Evolutionary conservation across 2,888 invertebrate species (phyloP), one percentile per base, ranked within the genome.

Genomic region (Calliphora vomitoria): DNA sequence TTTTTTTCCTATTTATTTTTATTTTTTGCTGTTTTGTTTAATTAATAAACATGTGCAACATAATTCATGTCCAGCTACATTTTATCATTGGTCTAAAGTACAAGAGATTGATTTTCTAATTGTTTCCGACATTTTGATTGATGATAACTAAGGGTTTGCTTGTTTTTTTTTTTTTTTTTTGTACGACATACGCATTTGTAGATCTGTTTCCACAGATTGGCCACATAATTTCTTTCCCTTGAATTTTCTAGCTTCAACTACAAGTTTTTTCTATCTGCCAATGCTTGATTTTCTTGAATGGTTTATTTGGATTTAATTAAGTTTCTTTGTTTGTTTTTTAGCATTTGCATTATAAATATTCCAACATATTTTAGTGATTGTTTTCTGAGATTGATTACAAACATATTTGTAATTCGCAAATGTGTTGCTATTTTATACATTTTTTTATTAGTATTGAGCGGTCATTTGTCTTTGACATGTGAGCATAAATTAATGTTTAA

Each of bases 61-160:
- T 86, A 74, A 82, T 64, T 78, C 58, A 78, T 60, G 82, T 60
- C 60, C 58, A 53, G 64, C n/a, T 53, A 74, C 55, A 64, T 47
- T 69, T 79, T 62, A 38, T 72, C 53, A n/a, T 53, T 53, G 55
- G 69, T 20, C 18, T 60, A 53, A 38, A 53, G 74, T 25, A 20
- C 41, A 74, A 82, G 62, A 82, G 53, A 86, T 82, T 75, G 78
- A 82, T 79, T 75, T 79, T 74, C 78, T 79, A 75, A 82, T 86
- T 86, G 68, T 58, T 82, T 74, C 25, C 68, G 82, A 79, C 79
- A 79, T 15, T 69, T 82, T 86, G 86, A 86, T 82, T 82, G 78
- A 86, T 86, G 82, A 74, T 82, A 68, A 38, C 47, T 47, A 4
- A 47, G 44, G 31, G 35, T 35, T 55, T 38, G 15, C 13, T 41